phyloP scores from a whole-genome alignment of 2,797 vertebrate genomes.

The Catamblyrhynchus diadema region DNA sequence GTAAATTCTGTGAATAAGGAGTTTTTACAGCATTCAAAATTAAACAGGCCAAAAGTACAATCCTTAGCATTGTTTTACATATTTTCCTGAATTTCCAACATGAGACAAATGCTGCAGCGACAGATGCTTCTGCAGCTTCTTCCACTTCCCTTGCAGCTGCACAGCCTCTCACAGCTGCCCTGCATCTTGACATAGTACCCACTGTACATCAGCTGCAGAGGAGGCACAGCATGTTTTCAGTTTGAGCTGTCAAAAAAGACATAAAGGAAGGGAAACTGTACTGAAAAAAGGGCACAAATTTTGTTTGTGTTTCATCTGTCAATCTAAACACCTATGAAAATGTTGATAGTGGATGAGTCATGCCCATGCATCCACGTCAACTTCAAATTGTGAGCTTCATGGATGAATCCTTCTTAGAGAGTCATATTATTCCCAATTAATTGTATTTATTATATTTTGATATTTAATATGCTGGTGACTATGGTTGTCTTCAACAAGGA shows the following conservation, averaged over 20 bases:
- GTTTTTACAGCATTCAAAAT: not conserved
- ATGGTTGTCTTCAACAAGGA: not conserved
- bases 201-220: not conserved
- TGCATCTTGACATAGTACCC: not conserved
- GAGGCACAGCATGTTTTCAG: slow-evolving; percentile 15
- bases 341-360: not conserved
- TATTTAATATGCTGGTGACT: not conserved
- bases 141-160: not conserved
- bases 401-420: not conserved
- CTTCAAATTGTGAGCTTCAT: not conserved
- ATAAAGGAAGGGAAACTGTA: not conserved
- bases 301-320: not conserved
- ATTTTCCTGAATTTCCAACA: not conserved
- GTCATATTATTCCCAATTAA: not conserved
- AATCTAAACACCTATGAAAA: not conserved
- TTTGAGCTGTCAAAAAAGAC: slow-evolving; percentile 12
- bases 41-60: not conserved
- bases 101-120: not conserved
- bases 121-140: not conserved
- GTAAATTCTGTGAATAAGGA: not conserved
- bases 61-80: not conserved
- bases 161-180: not conserved
- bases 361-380: not conserved
- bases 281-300: not conserved
- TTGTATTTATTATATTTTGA: not conserved